A percentile compares a stretch with the other conserved stretches of the same genome.
phyloP scores from a whole-genome alignment of 2,113 vertebrate genomes.

The Lontra canadensis region DNA sequence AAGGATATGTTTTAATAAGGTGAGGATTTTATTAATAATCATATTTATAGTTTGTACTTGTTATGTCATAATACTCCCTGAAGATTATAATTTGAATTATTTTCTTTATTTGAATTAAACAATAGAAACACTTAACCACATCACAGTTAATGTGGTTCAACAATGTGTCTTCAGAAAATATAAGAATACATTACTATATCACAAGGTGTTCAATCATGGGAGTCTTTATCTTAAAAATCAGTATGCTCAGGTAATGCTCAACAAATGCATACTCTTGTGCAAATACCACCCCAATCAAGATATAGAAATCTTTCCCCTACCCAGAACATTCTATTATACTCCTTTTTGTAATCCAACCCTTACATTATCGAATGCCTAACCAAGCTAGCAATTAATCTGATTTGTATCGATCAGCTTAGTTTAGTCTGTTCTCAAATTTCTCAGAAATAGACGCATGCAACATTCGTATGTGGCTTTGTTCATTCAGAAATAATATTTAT shows the following conservation, averaged over 20 bases:
- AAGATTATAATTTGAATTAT: not conserved
- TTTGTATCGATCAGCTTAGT: not conserved
- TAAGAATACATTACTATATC: not conserved
- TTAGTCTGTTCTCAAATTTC: not conserved
- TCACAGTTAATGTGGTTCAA: not conserved
- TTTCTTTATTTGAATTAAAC: not conserved
- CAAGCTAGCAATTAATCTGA: not conserved
- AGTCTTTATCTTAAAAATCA: not conserved
- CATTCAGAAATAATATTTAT: not conserved
- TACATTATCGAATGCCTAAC: not conserved
- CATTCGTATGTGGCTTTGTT: not conserved
- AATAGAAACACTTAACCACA: not conserved
- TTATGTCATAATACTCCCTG: not conserved
- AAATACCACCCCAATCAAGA: not conserved
- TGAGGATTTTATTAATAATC: slow-evolving; percentile 24
- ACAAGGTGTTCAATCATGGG: not conserved
- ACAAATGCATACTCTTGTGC: not conserved
- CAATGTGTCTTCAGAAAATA: not conserved
- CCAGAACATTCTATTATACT: not conserved
- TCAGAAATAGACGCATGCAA: not conserved
- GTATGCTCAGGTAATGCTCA: not conserved
- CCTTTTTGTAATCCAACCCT: not conserved
- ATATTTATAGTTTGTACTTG: slow-evolving; percentile 19
- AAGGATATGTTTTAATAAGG: slow-evolving; percentile 35
- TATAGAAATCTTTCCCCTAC: not conserved